phyloP scores from a whole-genome alignment of 2,888 invertebrate genomes.

The Drosophila pullipes region DNA sequence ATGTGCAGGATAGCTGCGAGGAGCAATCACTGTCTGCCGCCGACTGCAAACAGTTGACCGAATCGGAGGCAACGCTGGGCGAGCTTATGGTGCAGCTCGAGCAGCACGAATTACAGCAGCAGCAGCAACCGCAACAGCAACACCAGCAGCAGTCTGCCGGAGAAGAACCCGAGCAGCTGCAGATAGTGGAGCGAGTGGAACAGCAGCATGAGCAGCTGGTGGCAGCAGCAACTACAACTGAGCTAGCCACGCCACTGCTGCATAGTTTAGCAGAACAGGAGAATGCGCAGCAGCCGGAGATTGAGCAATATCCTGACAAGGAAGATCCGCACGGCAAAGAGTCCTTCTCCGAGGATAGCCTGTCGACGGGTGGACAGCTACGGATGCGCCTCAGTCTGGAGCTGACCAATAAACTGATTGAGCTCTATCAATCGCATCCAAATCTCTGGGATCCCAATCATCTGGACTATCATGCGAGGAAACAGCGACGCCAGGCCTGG shows the following conservation, averaged over 20 bases:
- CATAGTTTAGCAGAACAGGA: constrained; percentile 23
- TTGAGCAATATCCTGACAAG: not conserved
- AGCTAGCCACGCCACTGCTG: constrained; percentile 13
- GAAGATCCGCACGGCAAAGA: not conserved
- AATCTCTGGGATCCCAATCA: constrained; percentile 81
- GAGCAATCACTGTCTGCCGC: constrained; percentile 19
- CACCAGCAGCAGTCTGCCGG: not conserved
- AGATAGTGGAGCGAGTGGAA: not conserved
- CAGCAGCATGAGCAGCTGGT: not conserved
- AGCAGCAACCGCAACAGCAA: not conserved
- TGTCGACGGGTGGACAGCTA: constrained; percentile 7
- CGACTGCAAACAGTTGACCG: constrained; percentile 5
- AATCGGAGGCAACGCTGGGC: constrained; percentile 24
- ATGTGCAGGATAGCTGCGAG: constrained; percentile 66
- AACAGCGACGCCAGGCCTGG: constrained; percentile 74
- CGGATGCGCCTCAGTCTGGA: constrained; percentile 61
- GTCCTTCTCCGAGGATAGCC: constrained; percentile 17
- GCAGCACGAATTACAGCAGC: constrained; percentile 9
- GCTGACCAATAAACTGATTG: constrained; percentile 69
- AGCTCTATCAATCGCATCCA: constrained; percentile 63
- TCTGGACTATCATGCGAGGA: constrained; percentile 68
- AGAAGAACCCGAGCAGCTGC: not conserved
- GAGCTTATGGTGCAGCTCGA: constrained; percentile 37
- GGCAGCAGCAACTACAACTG: not conserved
- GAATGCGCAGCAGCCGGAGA: not conserved